Percentiles rank a stretch among this genome's conserved stretches.
Conservation (phyloP, 2,113 vertebrate species). For the Toxotes jaculatrix region DNA sequence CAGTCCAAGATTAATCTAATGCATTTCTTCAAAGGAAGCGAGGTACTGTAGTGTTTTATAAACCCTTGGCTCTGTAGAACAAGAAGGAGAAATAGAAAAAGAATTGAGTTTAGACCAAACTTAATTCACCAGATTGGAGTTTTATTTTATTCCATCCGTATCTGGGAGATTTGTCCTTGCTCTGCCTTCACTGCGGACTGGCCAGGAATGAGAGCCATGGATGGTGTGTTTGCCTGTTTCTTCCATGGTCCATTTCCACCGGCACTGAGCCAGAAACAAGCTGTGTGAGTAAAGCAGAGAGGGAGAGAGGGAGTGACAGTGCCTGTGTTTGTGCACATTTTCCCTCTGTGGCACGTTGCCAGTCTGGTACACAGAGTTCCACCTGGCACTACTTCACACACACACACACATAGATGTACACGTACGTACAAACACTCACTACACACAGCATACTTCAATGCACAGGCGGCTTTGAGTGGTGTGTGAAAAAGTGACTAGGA, state of each 20-base stretch:
- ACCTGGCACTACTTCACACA: conserved; percentile 61
- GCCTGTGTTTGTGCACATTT: conserved; percentile 62
- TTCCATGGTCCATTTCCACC: conserved; percentile 54
- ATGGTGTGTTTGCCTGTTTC: conserved; percentile 54
- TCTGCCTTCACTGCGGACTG: conserved; percentile 21
- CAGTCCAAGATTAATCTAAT: conserved; percentile 26
- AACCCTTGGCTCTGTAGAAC: conserved; percentile 1
- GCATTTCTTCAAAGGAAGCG: conserved; percentile 27
- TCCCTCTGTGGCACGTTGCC: conserved; percentile 45
- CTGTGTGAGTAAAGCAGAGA: conserved; percentile 46
- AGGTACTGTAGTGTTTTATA: neutral
- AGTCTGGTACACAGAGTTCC: conserved; percentile 62
- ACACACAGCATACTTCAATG: conserved; percentile 41
- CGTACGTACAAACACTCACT: conserved; percentile 21
- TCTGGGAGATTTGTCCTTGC: conserved; percentile 9
- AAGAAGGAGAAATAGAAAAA: neutral
- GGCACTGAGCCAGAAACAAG: conserved; percentile 47
- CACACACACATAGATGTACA: conserved; percentile 5
- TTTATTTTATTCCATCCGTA: conserved; percentile 35
- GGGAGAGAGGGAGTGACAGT: conserved; percentile 11
- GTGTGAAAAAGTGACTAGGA: conserved; percentile 45
- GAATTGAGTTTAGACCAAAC: neutral
- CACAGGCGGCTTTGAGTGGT: conserved; percentile 48
- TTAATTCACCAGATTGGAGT: neutral
- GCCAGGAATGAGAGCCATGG: conserved; percentile 35